Percentiles rank a stretch among this genome's conserved stretches.
phyloP scores from a whole-genome alignment of 2,797 vertebrate genomes.

The Sebastes baramenuke region DNA sequence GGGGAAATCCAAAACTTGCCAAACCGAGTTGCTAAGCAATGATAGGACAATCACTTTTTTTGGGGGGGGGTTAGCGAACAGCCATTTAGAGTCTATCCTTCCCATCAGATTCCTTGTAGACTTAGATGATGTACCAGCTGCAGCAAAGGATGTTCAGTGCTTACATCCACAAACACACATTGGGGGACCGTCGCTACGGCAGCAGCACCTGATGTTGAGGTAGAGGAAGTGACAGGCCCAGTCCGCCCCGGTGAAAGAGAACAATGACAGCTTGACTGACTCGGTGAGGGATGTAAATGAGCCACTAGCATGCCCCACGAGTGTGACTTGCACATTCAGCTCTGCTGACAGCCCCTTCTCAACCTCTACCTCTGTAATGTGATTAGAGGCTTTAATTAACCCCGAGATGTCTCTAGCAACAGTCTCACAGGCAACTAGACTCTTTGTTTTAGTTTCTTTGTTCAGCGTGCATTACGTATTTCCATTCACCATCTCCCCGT shows the following conservation, averaged over 20 bases:
- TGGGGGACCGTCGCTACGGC: neutral
- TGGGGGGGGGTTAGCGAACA: neutral
- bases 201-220: constrained; percentile 22
- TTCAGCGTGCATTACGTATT: neutral
- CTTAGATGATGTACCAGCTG: neutral
- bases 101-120: neutral
- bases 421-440: constrained; percentile 9
- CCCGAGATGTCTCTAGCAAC: constrained; percentile 35
- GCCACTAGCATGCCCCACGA: constrained; percentile 18
- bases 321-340: constrained; percentile 49
- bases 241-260: constrained; percentile 13
- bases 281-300: constrained; percentile 57
- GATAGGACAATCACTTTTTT: neutral
- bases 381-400: constrained; percentile 73
- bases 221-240: constrained; percentile 42
- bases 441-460: neutral
- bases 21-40: neutral
- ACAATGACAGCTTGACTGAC: constrained; percentile 51
- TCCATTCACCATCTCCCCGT: neutral
- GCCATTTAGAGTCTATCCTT: neutral
- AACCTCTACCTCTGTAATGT: constrained; percentile 46
- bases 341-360: constrained; percentile 29
- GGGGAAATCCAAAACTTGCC: neutral
- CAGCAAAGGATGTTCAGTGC: neutral
- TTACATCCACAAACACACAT: neutral